These are phyloP conservation scores for Phymanthus crucifer DNA, from an alignment of 92 coral and sea anemone genomes.

Conservation along the genomic window DNA sequence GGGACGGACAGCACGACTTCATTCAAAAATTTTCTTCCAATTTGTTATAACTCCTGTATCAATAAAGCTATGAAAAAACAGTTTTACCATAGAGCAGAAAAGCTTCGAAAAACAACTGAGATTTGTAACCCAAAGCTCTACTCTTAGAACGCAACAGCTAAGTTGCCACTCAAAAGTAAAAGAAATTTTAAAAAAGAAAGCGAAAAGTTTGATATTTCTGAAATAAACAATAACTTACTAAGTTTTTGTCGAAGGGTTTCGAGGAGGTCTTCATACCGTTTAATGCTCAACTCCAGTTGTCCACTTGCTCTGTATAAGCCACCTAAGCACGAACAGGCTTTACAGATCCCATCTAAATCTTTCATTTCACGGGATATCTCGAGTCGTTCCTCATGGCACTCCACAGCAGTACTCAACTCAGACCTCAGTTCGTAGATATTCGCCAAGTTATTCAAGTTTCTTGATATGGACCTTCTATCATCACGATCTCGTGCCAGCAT, in stretches of 20 bases:
- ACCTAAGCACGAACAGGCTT: conserved; percentile 72
- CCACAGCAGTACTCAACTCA: conserved; percentile 60
- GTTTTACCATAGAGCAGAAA: too few relatives aligned
- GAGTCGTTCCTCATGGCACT: conserved; percentile 72
- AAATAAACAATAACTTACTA: conserved; percentile 60
- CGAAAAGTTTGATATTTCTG: too few relatives aligned
- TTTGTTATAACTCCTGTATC: too few relatives aligned
- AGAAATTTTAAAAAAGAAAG: too few relatives aligned
- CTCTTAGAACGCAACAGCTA: too few relatives aligned
- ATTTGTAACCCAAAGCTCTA: too few relatives aligned
- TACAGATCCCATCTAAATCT: conserved; percentile 76
- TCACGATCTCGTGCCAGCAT: conserved; percentile 71
- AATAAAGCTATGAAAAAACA: too few relatives aligned
- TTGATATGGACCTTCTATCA: conserved; percentile 58
- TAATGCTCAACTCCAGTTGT: conserved; percentile 61
- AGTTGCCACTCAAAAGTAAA: too few relatives aligned
- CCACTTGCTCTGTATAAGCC: conserved; percentile 61
- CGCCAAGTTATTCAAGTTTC: conserved; percentile 73
- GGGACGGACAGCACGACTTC: too few relatives aligned
- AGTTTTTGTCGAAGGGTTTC: conserved; percentile 77
- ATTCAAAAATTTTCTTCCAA: too few relatives aligned
- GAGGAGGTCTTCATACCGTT: conserved; percentile 75
- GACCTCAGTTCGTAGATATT: conserved; percentile 66
- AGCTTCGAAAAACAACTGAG: too few relatives aligned
- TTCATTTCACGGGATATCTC: conserved; percentile 54